Percentiles rank a stretch among this genome's conserved stretches.
phyloP scores from a whole-genome alignment of 2,888 invertebrate species.

The Lacanobia oleracea region DNA sequence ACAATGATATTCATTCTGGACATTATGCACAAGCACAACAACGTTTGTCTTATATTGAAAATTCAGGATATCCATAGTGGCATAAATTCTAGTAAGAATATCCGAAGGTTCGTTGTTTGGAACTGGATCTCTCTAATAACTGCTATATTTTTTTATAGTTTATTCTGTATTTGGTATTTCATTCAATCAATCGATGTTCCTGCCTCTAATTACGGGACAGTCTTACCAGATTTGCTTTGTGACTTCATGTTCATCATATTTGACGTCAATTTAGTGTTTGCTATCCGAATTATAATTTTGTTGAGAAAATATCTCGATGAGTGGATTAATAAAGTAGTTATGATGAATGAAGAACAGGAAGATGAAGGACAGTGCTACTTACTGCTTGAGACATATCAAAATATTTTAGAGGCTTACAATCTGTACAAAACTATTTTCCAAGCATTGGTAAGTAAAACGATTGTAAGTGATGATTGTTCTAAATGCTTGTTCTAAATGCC shows the following conservation, averaged over 20 bases:
- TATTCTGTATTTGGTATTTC: not conserved
- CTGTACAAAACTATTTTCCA: conserved; percentile 14
- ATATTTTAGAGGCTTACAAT: conserved; percentile 20
- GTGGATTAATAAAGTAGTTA: conserved; percentile 12
- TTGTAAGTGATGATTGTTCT: not conserved
- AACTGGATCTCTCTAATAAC: conserved; percentile 18
- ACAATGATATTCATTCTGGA: conserved; percentile 17
- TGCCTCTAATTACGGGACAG: not conserved
- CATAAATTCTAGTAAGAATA: not conserved
- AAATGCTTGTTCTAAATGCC: not conserved
- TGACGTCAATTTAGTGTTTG: conserved; percentile 10
- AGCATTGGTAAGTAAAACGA: conserved; percentile 4
- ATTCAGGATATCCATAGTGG: conserved; percentile 16
- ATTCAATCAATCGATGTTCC: rapidly evolving
- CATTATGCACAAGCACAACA: conserved; percentile 7
- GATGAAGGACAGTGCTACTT: not conserved
- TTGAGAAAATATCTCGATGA: conserved; percentile 14
- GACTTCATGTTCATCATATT: not conserved
- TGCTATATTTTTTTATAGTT: not conserved
- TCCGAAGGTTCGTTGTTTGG: conserved; percentile 10
- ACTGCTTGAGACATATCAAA: not conserved
- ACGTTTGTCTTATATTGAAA: conserved; percentile 11
- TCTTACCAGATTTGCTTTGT: not conserved
- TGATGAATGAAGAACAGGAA: not conserved
- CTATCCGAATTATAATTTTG: conserved; percentile 19